Evolutionary conservation across 2,888 invertebrate genomes (phyloP), one percentile per base, ranked within the genome.

Genomic region (Pecten maximus): DNA sequence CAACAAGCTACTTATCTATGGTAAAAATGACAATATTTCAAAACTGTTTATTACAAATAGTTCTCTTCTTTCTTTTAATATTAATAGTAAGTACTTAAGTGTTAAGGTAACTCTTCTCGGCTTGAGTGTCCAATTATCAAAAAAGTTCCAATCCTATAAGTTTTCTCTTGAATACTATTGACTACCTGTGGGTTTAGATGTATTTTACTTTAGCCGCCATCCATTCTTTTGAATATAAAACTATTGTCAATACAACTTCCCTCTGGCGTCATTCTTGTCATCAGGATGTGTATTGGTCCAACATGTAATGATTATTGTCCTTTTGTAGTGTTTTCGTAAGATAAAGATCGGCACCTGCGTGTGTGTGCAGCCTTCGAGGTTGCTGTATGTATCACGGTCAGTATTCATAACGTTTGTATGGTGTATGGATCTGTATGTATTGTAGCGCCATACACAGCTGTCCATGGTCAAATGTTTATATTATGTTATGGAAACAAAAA

Each of bases 381-480:
- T 35, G 35, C 28, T 44, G 23, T 35, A 16, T 74, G 74, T 74
- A 23, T 35, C 10, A 74, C 35, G 74, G 74, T 74, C 74, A 74
- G 74, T 74, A 74, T 74, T 74, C 23, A 23, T 16, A 23, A 60
- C 35, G 35, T 35, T 3, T 74, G 74, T 35, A 35, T 74, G 35
- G 35, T 28, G 74, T 28, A 74, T 74, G 74, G 23, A 74, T 74
- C 74, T 74, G 74, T 74, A 74, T 35, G 54, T 54, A 54, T 54
- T 23, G 23, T 15, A 74, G 28, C 35, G 10, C 74, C 74, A 28
- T 74, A 74, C 28, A 74, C 74, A 60, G n/a, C 15, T 54, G 50
- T n/a, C n/a, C 6, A 10, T 28, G 74, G 35, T 23, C 74, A 74
- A 74, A 60, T 74, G 74, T 74, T 74, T 8, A 74, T 23, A 74